phyloP scores from a whole-genome alignment of 1,140 invertebrate genomes.

The Hylyphantes graminicola region DNA sequence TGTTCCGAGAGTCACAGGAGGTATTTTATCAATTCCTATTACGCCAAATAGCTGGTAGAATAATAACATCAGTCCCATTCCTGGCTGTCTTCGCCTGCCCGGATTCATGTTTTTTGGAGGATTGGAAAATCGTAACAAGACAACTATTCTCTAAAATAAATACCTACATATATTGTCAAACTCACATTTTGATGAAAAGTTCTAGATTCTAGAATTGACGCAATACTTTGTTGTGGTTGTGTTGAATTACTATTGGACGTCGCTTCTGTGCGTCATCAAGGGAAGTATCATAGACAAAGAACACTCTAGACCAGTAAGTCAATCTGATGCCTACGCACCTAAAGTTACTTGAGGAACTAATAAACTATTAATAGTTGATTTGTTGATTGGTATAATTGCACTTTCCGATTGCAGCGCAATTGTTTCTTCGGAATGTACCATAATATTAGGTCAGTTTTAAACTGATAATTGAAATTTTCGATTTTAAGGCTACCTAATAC shows the following conservation, averaged over 20 bases:
- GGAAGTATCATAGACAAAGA: no score
- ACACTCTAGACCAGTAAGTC: no score
- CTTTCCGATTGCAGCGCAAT: no score
- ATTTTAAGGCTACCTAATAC: no score
- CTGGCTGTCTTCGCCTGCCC: slow-evolving; percentile 61
- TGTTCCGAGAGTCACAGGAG: slow-evolving; percentile 74
- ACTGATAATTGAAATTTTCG: no score
- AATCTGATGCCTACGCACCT: no score
- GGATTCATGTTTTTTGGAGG: neutral
- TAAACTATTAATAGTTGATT: no score
- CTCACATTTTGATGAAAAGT: neutral
- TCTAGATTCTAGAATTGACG: neutral
- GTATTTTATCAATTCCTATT: slow-evolving; percentile 74
- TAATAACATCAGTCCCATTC: slow-evolving; percentile 65
- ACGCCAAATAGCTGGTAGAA: slow-evolving; percentile 67
- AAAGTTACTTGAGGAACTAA: no score
- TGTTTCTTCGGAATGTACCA: no score
- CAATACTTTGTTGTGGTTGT: slow-evolving; percentile 25
- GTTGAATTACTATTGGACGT: slow-evolving; percentile 15
- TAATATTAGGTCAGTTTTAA: no score
- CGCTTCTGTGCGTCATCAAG: neutral
- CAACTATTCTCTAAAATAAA: neutral
- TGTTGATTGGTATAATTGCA: no score
- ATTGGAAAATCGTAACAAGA: neutral
- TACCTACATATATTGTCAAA: neutral